Evolutionary conservation across 2,113 vertebrate species (phyloP).

Genomic region (Rhinolophus sinicus): DNA sequence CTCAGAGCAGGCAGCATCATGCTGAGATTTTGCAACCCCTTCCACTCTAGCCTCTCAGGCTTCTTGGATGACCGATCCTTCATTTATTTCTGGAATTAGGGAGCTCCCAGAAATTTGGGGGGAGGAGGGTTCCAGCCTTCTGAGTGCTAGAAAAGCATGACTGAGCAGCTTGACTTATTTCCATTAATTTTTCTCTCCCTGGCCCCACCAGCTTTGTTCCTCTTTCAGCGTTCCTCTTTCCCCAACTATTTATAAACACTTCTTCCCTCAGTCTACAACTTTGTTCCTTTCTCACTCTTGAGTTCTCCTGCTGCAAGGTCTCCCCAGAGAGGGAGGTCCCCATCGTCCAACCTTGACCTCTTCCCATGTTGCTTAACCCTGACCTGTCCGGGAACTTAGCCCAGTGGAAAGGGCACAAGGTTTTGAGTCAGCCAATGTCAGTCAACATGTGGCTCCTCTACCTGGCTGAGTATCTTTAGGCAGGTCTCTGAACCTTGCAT

Average conservation of each 20-base stretch:
- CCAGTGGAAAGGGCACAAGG: background rate
- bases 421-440: background rate
- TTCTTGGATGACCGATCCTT: background rate
- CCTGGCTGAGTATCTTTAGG: background rate
- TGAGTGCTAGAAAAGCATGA: background rate
- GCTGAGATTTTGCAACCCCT: background rate
- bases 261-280: background rate
- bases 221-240: background rate
- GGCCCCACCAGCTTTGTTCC: background rate
- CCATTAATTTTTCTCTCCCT: background rate
- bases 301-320: background rate
- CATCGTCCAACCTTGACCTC: background rate
- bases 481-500: background rate
- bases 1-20: background rate
- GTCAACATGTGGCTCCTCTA: background rate
- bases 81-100: background rate
- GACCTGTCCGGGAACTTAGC: background rate
- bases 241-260: constrained; percentile 29
- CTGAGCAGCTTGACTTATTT: background rate
- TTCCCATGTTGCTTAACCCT: background rate
- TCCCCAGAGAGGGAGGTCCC: background rate
- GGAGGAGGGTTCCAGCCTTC: background rate
- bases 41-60: background rate
- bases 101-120: background rate
- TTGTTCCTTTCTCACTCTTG: constrained; percentile 21